Percentiles rank a stretch among this genome's conserved stretches.
Conservation (phyloP, 2,113 vertebrate genomes). For the Uria aalge region DNA sequence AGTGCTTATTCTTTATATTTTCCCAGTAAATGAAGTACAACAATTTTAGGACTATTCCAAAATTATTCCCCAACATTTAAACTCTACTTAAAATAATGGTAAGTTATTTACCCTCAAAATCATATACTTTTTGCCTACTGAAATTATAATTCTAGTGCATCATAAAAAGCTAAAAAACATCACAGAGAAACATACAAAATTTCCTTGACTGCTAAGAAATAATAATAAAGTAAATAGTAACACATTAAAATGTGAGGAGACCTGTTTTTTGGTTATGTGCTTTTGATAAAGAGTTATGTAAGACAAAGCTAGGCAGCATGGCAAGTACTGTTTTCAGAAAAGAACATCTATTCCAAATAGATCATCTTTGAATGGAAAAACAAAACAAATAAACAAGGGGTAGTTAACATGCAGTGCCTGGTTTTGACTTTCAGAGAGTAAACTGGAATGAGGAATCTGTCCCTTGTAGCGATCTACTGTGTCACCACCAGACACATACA, state of each 20-base stretch:
- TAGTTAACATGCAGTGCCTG: neutral
- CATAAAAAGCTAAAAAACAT: neutral
- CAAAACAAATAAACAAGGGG: neutral
- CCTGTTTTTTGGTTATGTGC: neutral
- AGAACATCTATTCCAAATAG: neutral
- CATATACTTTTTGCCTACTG: neutral
- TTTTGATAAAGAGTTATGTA: neutral
- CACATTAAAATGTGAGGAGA: neutral
- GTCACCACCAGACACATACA: neutral
- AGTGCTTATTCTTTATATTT: neutral
- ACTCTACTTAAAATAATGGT: neutral
- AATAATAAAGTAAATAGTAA: neutral
- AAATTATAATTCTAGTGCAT: neutral
- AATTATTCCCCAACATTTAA: neutral
- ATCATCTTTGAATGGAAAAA: neutral
- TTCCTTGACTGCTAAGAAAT: neutral
- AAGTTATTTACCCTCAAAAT: neutral
- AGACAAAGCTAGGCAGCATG: neutral
- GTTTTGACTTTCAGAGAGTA: neutral
- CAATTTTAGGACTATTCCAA: neutral
- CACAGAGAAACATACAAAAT: neutral
- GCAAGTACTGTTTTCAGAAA: neutral
- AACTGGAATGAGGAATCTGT: neutral
- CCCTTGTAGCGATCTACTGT: neutral
- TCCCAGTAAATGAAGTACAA: neutral